Conservation (phyloP, 2,113 vertebrate genomes). For the Calidris pygmaea region DNA sequence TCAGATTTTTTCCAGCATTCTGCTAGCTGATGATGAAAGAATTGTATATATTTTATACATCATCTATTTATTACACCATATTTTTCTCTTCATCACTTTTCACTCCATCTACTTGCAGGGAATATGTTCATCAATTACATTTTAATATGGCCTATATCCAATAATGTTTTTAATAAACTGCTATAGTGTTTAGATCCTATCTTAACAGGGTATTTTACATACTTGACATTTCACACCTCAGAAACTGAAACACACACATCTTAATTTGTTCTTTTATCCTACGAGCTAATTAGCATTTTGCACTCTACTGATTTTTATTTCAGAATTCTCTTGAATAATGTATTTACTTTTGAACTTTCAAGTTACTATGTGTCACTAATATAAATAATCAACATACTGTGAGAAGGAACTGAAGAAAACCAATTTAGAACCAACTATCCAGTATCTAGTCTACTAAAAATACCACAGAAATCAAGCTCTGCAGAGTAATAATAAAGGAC, state of each 20-base stretch:
- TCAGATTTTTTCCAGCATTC: not conserved
- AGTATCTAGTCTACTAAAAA: constrained; percentile 15
- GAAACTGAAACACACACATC: not conserved
- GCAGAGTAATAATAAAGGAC: not conserved
- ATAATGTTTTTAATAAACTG: not conserved
- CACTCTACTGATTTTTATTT: not conserved
- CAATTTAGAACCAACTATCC: not conserved
- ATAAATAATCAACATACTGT: not conserved
- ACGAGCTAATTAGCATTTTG: not conserved
- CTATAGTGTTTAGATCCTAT: not conserved
- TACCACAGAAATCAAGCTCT: not conserved
- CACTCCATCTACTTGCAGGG: not conserved
- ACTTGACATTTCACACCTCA: not conserved
- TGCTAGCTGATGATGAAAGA: not conserved
- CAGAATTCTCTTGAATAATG: not conserved
- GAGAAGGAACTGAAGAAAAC: not conserved
- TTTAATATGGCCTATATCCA: not conserved
- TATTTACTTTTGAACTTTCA: not conserved
- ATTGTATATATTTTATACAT: not conserved
- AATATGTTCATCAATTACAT: not conserved
- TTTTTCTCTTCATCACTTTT: not conserved
- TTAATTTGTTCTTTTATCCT: not conserved
- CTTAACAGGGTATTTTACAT: not conserved
- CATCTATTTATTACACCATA: not conserved
- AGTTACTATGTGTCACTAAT: not conserved